phyloP scores from a whole-genome alignment of 2,888 invertebrate genomes.

The Pseudococcus jackbeardsleyi region DNA sequence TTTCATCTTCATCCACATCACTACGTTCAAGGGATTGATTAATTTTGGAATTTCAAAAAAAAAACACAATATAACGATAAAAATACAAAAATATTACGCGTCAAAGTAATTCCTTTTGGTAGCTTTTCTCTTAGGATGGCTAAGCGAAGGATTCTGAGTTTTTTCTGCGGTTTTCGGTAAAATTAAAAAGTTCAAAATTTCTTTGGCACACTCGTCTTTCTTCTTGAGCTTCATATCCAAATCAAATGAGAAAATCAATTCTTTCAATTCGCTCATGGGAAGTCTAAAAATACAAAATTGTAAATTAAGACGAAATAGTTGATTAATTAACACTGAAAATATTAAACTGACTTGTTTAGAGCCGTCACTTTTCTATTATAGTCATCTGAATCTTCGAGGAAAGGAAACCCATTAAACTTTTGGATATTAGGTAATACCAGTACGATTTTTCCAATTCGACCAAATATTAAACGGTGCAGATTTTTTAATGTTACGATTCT shows the following conservation, averaged over 20 bases:
- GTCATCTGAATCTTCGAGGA: slow-evolving; percentile 24
- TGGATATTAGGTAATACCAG: slow-evolving; percentile 24
- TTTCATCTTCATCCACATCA: slow-evolving; percentile 17
- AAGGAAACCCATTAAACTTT: slow-evolving; percentile 56
- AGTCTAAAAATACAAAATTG: slow-evolving; percentile 17
- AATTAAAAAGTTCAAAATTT: slow-evolving; percentile 53
- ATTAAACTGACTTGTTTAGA: slow-evolving; percentile 41
- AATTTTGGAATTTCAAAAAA: not conserved
- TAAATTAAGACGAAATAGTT: not conserved
- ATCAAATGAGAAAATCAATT: slow-evolving; percentile 48
- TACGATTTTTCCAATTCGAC: slow-evolving; percentile 21
- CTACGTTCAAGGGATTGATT: not conserved
- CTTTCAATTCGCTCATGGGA: slow-evolving; percentile 39
- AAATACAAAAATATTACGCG: slow-evolving; percentile 19
- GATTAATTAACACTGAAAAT: not conserved
- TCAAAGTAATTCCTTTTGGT: slow-evolving; percentile 57
- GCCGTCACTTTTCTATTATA: slow-evolving; percentile 40
- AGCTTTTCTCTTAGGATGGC: slow-evolving; percentile 56
- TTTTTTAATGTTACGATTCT: slow-evolving; percentile 25
- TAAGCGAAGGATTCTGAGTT: not conserved
- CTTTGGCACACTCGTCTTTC: slow-evolving; percentile 48
- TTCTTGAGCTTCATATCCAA: slow-evolving; percentile 55
- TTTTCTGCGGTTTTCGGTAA: not conserved
- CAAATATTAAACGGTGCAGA: slow-evolving; percentile 45
- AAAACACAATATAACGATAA: not conserved